These are phyloP conservation scores for Panulirus ornatus DNA, from an alignment of 1,140 invertebrate species.

Conservation along the genomic window DNA sequence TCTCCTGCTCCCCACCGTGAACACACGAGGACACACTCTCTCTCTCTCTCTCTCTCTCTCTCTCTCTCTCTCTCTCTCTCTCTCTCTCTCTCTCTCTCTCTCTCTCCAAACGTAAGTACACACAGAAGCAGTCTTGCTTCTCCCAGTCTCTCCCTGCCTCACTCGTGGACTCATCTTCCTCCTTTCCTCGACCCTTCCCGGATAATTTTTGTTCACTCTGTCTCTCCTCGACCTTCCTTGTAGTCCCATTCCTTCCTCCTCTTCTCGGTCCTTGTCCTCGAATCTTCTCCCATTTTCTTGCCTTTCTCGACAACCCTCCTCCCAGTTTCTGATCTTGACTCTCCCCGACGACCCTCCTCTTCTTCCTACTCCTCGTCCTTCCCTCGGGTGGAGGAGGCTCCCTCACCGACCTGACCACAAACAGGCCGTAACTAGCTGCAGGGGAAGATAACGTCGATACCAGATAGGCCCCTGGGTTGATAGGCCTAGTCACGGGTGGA, in stretches of 20 bases:
- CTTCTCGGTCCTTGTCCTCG: background rate
- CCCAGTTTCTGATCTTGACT: too few relatives aligned
- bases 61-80: conserved; percentile 11
- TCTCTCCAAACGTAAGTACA: too few relatives aligned
- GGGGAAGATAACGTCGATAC: background rate
- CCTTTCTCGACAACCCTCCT: too few relatives aligned
- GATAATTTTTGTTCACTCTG: background rate
- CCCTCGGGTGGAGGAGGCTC: background rate
- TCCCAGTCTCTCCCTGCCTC: too few relatives aligned
- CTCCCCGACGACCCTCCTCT: background rate
- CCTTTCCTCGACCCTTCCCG: background rate
- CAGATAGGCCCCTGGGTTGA: background rate
- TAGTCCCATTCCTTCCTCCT: background rate
- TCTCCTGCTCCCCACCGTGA: too few relatives aligned
- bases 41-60: conserved; percentile 52
- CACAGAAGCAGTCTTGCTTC: too few relatives aligned
- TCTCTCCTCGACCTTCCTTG: background rate
- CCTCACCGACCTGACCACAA: background rate
- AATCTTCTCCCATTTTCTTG: background rate
- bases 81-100: conserved; percentile 8
- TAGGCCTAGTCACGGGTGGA: background rate
- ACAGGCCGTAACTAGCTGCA: conserved; percentile 17
- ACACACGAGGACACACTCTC: too few relatives aligned
- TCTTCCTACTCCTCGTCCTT: background rate
- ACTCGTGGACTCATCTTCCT: too few relatives aligned